Base-by-base conservation (phyloP, 2,888 invertebrate genomes). In the Lypha dubia region DNA sequence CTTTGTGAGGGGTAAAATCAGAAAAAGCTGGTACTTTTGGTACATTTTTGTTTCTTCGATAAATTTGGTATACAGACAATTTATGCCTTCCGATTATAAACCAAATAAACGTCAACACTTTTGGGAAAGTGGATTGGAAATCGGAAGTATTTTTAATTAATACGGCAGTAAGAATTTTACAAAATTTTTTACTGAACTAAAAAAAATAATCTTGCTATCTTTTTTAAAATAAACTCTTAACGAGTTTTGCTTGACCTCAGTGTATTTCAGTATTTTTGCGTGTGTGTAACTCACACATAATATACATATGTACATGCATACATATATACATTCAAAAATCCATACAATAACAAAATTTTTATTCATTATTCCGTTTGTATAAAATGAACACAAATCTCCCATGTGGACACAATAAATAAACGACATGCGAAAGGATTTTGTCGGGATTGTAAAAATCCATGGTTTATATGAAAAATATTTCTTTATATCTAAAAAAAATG, bases 301-400 rank as follows among this genome's bases (percentile, higher is more conserved):
- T 15, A 24, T 3, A 8, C 7, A 8, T 3, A n/a, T 38, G 22
- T 68, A 22, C 32, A 53, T 71, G 24, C 44, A 71, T 38, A 62
- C n/a, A n/a, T n/a, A 53, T 79, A 56, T 56, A 58, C 5, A n/a
- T 11, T 49, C 5, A 74, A 86, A 49, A 71, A 68, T 70, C 51
- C 63, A 15, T 60, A 70, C 79, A 67, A 85, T 79, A 79, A 44
- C 32, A 89, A 79, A 77, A 84, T 46, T 75, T 79, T 80, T 84
- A 89, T 91, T 90, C 91, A 90, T 90, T 90, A 90, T 91, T 90
- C 91, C 87, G 90, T 90, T 90, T 88, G 87, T 86, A 87, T 74
- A 87, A 88, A 89, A 89, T 89, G 89, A 88, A 88, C 88, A 89
- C 88, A 90, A 91, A 90, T 90, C 91, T 91, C 89, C 91, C 87